These are phyloP conservation scores for Orius insidiosus DNA, from an alignment of 1,140 invertebrate genomes.

Conservation along the genomic window DNA sequence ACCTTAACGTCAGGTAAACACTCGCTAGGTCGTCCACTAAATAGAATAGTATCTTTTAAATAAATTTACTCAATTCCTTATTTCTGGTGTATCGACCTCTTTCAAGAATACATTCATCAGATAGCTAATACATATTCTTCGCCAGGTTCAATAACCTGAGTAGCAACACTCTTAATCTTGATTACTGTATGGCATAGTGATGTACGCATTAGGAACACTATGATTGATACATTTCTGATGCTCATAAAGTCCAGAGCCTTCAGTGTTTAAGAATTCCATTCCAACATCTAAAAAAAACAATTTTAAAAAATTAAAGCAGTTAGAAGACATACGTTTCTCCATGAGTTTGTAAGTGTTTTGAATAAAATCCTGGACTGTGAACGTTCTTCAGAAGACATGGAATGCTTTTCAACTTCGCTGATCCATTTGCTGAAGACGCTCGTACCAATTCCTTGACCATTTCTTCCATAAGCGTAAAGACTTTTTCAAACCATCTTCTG, in stretches of 20 bases:
- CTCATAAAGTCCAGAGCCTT: slow-evolving; percentile 77
- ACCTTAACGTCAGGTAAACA: too few relatives aligned
- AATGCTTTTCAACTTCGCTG: slow-evolving; percentile 51
- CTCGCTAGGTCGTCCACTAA: too few relatives aligned
- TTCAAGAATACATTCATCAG: slow-evolving; percentile 59
- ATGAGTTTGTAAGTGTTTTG: slow-evolving; percentile 69
- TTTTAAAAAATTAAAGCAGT: background rate
- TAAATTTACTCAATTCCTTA: slow-evolving; percentile 42
- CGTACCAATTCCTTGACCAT: slow-evolving; percentile 86
- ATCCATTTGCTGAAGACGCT: slow-evolving; percentile 77
- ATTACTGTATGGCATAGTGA: slow-evolving; percentile 69
- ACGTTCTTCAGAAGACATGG: slow-evolving; percentile 44
- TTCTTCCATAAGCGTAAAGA: slow-evolving; percentile 76
- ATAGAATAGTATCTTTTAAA: too few relatives aligned
- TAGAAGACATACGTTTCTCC: slow-evolving; percentile 45
- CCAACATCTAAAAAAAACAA: slow-evolving; percentile 48
- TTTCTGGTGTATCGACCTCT: slow-evolving; percentile 72
- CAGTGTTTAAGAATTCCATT: slow-evolving; percentile 67
- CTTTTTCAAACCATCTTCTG: slow-evolving; percentile 69
- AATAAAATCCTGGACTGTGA: slow-evolving; percentile 51
- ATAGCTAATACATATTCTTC: slow-evolving; percentile 83
- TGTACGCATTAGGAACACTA: slow-evolving; percentile 71
- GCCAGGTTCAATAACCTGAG: slow-evolving; percentile 52
- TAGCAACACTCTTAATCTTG: slow-evolving; percentile 58
- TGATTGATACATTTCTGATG: slow-evolving; percentile 82